These are phyloP conservation scores for Cryptops parisi DNA, from an alignment of 2,888 invertebrate species.

Conservation along the genomic window DNA sequence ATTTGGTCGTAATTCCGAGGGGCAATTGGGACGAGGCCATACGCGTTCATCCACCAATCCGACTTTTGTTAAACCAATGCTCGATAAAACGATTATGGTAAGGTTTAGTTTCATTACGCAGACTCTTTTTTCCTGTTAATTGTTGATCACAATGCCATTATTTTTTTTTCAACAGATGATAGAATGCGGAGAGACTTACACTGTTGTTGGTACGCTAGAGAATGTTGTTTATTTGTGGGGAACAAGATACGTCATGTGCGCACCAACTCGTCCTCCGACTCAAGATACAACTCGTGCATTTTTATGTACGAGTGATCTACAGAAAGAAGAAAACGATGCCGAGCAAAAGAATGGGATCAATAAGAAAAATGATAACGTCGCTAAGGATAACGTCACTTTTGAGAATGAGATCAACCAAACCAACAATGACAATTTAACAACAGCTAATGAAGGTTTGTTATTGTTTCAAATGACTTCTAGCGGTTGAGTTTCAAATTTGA, in stretches of 20 bases:
- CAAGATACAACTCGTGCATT: slow-evolving; percentile 9
- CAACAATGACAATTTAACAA: neutral
- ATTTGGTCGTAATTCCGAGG: slow-evolving; percentile 48
- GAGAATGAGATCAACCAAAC: neutral
- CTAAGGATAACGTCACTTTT: neutral
- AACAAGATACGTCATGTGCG: slow-evolving; percentile 27
- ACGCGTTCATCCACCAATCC: slow-evolving; percentile 31
- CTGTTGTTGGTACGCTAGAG: slow-evolving; percentile 47
- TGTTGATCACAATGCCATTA: too few relatives aligned
- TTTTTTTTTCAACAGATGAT: slow-evolving; percentile 37
- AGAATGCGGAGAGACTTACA: slow-evolving; percentile 48
- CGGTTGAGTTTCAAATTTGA: too few relatives aligned
- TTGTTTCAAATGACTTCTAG: too few relatives aligned
- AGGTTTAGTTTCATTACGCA: slow-evolving; percentile 11
- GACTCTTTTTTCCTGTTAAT: neutral
- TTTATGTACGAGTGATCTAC: too few relatives aligned
- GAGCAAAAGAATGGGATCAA: too few relatives aligned
- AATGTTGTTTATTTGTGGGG: slow-evolving; percentile 58
- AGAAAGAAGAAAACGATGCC: too few relatives aligned
- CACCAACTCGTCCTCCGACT: slow-evolving; percentile 7
- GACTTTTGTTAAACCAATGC: slow-evolving; percentile 34
- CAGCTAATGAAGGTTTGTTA: too few relatives aligned
- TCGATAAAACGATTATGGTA: slow-evolving; percentile 31
- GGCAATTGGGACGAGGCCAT: slow-evolving; percentile 44
- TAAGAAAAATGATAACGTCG: neutral